phyloP scores from a whole-genome alignment of 2,888 invertebrate species.

The Panzeria rudis region DNA sequence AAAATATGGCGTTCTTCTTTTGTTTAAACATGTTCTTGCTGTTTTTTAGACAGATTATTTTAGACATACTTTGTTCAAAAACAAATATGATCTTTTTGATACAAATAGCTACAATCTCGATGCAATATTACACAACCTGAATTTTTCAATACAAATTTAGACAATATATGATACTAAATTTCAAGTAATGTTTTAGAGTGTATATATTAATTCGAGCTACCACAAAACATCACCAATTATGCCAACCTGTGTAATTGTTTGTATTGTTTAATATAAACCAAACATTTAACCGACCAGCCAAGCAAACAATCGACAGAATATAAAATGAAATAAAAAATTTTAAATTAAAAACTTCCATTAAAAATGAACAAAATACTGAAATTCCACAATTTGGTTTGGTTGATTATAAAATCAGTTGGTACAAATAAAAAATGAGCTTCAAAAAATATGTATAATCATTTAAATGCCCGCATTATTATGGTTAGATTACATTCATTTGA shows the following conservation, averaged over 20 bases:
- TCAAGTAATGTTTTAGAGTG: no score
- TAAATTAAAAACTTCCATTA: constrained; percentile 9
- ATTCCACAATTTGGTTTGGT: constrained; percentile 41
- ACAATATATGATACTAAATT: no score
- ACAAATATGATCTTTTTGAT: no score
- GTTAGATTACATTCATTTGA: constrained; percentile 52
- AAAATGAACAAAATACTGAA: constrained; percentile 39
- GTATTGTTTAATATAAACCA: neutral
- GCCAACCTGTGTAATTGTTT: neutral
- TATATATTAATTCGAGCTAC: neutral
- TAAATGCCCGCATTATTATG: constrained; percentile 63
- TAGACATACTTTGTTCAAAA: no score
- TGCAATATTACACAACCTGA: no score
- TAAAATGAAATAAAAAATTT: constrained; percentile 41
- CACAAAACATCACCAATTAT: constrained; percentile 14
- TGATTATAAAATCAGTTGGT: constrained; percentile 58
- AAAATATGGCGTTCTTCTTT: no score
- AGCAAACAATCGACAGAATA: constrained; percentile 3
- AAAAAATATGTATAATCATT: constrained; percentile 37
- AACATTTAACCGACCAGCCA: constrained; percentile 18
- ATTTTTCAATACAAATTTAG: no score
- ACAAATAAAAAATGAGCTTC: neutral
- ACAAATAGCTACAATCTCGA: no score
- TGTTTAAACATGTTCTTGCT: no score
- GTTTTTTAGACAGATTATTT: no score